phyloP scores from a whole-genome alignment of 2,113 vertebrate species.

The chimpanzee (Pan troglodytes) region NHGRI_mPanTro3-v2.1_pri NC_086015.1:167108501-167109000 shows the following conservation, averaged over 20 bases:
- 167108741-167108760: neutral
- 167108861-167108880: neutral
- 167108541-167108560: neutral
- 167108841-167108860: neutral
- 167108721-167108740: neutral
- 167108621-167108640: rapidly evolving
- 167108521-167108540: neutral
- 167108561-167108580: neutral
- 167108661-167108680: neutral
- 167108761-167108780: neutral
- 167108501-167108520: neutral
- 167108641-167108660: neutral
- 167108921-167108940: neutral
- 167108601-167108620: neutral
- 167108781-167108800: neutral
- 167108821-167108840: neutral
- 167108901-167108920: neutral
- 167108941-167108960: neutral
- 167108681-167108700: neutral
- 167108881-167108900: neutral
- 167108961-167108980: neutral
- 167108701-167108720: neutral
- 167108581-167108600: neutral
- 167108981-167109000: neutral
- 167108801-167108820: neutral